Base-by-base conservation (phyloP, 1,140 invertebrate species). In the Himalopsyche phryganea region DNA sequence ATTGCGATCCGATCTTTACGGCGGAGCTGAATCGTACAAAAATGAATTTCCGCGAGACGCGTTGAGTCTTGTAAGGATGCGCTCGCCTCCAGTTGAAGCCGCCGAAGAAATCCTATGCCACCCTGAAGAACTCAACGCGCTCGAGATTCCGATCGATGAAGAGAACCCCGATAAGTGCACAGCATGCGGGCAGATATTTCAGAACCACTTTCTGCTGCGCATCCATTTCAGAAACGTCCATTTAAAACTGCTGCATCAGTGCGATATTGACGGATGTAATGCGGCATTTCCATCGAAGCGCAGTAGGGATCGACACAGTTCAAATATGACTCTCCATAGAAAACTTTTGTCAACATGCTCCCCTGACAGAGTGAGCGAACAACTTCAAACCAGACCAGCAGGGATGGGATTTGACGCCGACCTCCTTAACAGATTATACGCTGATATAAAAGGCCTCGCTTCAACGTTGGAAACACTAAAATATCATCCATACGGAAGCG, bases 201-300 rank as follows among this genome's bases (percentile, higher is more conserved):
- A 92, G 68, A 95, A 93, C 71, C 91, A 92, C 72, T 96, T 95
- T 70, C 89, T 88, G 11, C 85, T 94, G 20, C 94, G 94, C 67
- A 92, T 91, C 14, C 93, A 96, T 69, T 96, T 91, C 73, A 90
- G 92, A 74, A 94, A 91, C 70, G 92, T 94, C 11, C 94, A 96
- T 73, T 80, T 95, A 40, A 95, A 95, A 69, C 71, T 94, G 63
- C 91, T 93, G 85, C 93, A 96, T 71, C 89, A 88, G 38, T 96
- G 93, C 74, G 92, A 90, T 54, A 89, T 96, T 0, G 91, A 90
- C 64, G 93, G 93, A 1, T 96, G 93, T 69, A 92, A 92, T 70
- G 92, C 93, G 1, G 88, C 91, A 1, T 97, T 96, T 72, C 93
- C 92, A 14, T 95, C 92, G 3, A 94, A 94, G 68, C 76, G 93